Evolutionary conservation across 2,888 invertebrate genomes (phyloP), one percentile per base, ranked within the genome.

Genomic region (Eupithecia tripunctaria): DNA sequence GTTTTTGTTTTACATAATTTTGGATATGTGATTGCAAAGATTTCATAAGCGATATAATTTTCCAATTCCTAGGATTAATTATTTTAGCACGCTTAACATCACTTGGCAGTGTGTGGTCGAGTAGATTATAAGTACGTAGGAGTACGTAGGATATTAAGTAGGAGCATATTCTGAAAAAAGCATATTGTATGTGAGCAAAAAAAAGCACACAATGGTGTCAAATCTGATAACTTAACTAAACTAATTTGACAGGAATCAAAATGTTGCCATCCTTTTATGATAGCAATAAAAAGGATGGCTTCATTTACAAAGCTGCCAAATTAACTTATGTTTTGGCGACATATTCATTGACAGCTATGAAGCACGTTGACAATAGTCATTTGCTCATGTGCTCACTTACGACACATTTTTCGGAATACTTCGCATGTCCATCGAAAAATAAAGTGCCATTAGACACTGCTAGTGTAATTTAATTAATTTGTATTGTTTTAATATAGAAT

Each of bases 401-500:
- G 60, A 60, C 29, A 56, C 29, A 29, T 36, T 41, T 64, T 38
- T 64, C 38, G 41, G 64, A 64, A 64, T 25, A 14, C 10, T 60
- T 64, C 12, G 21, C 2, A 41, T 21, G 36, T 38, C 36, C 36
- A 10, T 25, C 21, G 64, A 25, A 14, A 64, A 12, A 69, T 56
- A 62, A 67, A 79, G 85, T 85, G 85, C 85, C 85, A 85, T 85
- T 77, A 80, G 75, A 81, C 80, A 73, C 74, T 80, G n/a, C 70
- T 82, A 63, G 71, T 73, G 71, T 75, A 70, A 38, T 60, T 32
- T 6, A 32, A 32, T 74, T 70, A 69, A 65, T 64, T 73, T 71
- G 62, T 68, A 70, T 70, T 70, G 68, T 62, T 73, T 70, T 75
- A 76, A 70, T 59, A 69, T 72, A 72, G 73, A 79, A 79, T 79